Base-by-base conservation (phyloP, 2,888 invertebrate species). In the Dorcus parallelipipedus region DNA sequence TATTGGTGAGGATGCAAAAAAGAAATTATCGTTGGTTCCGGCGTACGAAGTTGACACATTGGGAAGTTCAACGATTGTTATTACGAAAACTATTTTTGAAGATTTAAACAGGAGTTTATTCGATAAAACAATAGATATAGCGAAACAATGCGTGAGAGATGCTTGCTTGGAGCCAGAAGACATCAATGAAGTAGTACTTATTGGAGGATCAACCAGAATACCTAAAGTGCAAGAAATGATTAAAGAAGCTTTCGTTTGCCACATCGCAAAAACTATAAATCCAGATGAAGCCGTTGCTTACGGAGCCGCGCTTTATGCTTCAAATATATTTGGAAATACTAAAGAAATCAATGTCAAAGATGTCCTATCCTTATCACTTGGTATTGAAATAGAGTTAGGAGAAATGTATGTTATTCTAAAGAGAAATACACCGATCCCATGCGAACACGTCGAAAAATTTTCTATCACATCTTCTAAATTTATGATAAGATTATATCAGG, bases 141-240 rank as follows among this genome's bases (percentile, higher is more conserved):
- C 69, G 3, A 52, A 63, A 17, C 51, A 60, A 9, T 68, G 67
- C 50, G 51, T 71, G 33, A 49, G 61, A 41, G 61, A 58, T 43
- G 56, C 62, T 2, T 56, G 57, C 6, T 26, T 71, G 9, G 14
- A 40, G 0, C 63, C 62, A 58, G 23, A 49, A 0, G 56, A 68
- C 1, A 70, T 71, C n/a, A 62, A 65, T 23, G 68, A 71, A 42
- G 62, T 72, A 33, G 59, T 71, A 6, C 38, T 72, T 6, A 65
- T 70, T 1, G 72, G 72, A 33, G 72, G 71, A 26, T 67, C 70
- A 1, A 68, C 71, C 0, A 60, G 67, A 38, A 71, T 72, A 14
- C 71, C 70, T 7, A 68, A 68, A 63, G 54, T 73, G 8, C 62
- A 65, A 38, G 40, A 64, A 49, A 17, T 67, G 38, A 14, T 72